phyloP scores from a whole-genome alignment of 2,797 vertebrate species.

The Coilia nasus region DNA sequence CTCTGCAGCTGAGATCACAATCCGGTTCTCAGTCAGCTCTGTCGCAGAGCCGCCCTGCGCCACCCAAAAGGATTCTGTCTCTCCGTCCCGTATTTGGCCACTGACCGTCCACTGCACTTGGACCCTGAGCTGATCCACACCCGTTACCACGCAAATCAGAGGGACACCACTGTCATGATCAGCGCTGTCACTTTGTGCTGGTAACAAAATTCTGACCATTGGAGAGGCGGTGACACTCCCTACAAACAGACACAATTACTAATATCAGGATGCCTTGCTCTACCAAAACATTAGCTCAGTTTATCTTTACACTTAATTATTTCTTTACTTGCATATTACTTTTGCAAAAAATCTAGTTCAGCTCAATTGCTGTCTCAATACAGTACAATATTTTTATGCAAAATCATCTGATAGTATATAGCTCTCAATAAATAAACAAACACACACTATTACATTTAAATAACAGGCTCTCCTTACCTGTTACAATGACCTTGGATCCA shows the following conservation, averaged over 20 bases:
- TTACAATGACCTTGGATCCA: neutral
- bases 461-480: neutral
- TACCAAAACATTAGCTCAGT: neutral
- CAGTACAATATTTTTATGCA: no score
- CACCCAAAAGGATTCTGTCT: neutral
- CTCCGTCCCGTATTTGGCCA: neutral
- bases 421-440: no score
- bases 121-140: neutral
- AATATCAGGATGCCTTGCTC: neutral
- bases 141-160: neutral
- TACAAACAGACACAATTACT: neutral
- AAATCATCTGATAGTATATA: no score
- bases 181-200: neutral
- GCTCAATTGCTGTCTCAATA: no score
- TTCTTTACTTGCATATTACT: no score
- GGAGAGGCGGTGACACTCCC: neutral
- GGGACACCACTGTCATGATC: neutral
- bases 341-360: no score
- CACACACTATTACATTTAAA: no score
- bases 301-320: no score
- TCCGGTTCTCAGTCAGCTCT: neutral
- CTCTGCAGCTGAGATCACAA: neutral
- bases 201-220: neutral
- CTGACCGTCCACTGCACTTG: neutral
- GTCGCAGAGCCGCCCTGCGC: neutral